A percentile compares a stretch with the other conserved stretches of the same genome.
Evolutionary conservation across 2,113 vertebrate genomes (phyloP).

Genomic region (Desmodus rotundus): DNA sequence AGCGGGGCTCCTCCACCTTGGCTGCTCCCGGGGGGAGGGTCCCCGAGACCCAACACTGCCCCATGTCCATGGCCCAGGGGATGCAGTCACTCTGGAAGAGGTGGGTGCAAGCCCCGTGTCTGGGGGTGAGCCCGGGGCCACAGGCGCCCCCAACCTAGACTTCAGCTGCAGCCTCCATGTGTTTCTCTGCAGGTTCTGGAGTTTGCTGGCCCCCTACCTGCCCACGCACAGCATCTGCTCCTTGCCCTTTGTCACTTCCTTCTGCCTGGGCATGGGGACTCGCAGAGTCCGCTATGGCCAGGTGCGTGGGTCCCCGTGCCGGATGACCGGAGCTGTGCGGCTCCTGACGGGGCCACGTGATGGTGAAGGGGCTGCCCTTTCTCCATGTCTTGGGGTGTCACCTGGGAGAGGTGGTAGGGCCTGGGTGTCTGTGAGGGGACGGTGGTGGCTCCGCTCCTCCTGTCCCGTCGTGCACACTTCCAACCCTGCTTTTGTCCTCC

Average conservation of each 20-base stretch:
- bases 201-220: conserved; percentile 80
- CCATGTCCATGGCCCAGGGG: rapidly evolving
- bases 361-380: not conserved
- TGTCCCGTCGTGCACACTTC: rapidly evolving
- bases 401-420: not conserved
- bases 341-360: rapidly evolving
- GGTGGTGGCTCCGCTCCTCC: rapidly evolving
- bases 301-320: conserved; percentile 65
- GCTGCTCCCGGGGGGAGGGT: not conserved
- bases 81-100: rapidly evolving
- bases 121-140: rapidly evolving
- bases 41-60: too few relatives aligned
- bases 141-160: not conserved
- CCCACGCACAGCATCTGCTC: conserved; percentile 83
- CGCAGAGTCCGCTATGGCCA: conserved; percentile 86
- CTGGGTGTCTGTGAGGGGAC: rapidly evolving
- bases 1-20: not conserved
- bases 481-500: not conserved
- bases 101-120: rapidly evolving
- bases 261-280: conserved; percentile 93
- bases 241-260: conserved; percentile 91
- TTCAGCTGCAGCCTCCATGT: rapidly evolving
- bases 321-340: rapidly evolving
- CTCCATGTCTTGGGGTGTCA: rapidly evolving
- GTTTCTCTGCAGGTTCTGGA: conserved; percentile 88